Percentiles rank a stretch among this genome's conserved stretches.
Evolutionary conservation across 2,888 invertebrate genomes (phyloP).

Genomic region (Coelogynopora nodosa): DNA sequence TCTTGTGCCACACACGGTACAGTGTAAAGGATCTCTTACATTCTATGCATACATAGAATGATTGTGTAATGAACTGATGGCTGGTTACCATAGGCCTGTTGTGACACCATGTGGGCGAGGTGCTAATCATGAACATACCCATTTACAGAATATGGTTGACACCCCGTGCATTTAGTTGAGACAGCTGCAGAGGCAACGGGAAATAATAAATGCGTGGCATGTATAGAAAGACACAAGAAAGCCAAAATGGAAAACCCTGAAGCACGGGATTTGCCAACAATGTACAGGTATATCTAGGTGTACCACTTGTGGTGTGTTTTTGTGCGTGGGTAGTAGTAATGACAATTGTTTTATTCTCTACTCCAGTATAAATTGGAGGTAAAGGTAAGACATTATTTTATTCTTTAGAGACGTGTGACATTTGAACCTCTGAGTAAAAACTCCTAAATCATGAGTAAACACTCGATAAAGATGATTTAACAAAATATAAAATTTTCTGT

Average conservation of each 20-base stretch:
- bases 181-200: slow-evolving; percentile 26
- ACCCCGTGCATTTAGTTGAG: slow-evolving; percentile 21
- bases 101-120: slow-evolving; percentile 30
- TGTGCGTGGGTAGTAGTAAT: slow-evolving; percentile 31
- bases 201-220: slow-evolving; percentile 34
- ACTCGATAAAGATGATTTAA: background rate
- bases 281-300: background rate
- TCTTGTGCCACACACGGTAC: slow-evolving; percentile 26
- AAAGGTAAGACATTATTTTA: background rate
- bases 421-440: background rate
- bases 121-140: background rate
- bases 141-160: slow-evolving; percentile 12
- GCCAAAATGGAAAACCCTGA: slow-evolving; percentile 26
- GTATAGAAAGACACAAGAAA: slow-evolving; percentile 1
- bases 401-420: background rate
- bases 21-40: slow-evolving; percentile 6
- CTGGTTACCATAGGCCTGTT: background rate
- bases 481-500: background rate
- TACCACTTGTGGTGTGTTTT: slow-evolving; percentile 9
- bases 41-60: slow-evolving; percentile 11
- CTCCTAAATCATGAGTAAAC: too few relatives aligned
- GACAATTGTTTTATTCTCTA: background rate
- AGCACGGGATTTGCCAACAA: slow-evolving; percentile 34
- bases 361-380: background rate
- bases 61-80: slow-evolving; percentile 34